These are phyloP conservation scores for Pangasius macronema DNA, from an alignment of 2,797 vertebrate genomes.

Conservation along the genomic window DNA sequence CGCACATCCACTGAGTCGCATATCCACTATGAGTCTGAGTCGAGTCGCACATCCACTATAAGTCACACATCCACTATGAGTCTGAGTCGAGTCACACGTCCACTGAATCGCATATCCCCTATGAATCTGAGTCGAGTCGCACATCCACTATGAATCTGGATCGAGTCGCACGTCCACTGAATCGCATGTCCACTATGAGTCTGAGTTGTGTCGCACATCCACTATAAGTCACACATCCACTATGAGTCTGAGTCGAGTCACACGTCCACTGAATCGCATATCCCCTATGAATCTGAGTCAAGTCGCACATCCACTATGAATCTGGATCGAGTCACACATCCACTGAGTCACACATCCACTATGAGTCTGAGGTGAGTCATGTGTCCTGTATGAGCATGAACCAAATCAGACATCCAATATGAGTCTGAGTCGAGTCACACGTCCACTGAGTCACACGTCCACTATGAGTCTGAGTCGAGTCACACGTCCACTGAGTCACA, in stretches of 20 bases:
- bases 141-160: too few species aligned
- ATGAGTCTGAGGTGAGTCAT: neutral
- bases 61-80: neutral
- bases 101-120: neutral
- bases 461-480: neutral
- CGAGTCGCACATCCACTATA: neutral
- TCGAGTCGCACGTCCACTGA: neutral
- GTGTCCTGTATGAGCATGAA: neutral
- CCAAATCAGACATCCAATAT: fast-evolving
- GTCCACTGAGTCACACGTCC: neutral
- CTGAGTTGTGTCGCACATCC: neutral
- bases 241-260: neutral
- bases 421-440: too few species aligned
- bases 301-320: neutral
- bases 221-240: neutral
- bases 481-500: neutral
- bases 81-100: neutral
- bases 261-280: neutral
- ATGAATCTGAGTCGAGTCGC: neutral
- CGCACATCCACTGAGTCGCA: neutral
- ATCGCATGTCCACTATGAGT: neutral
- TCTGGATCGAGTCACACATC: neutral
- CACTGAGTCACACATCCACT: neutral
- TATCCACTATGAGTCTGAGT: neutral
- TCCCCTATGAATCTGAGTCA: too few species aligned